Evolutionary conservation across 2,113 vertebrate genomes (phyloP), one percentile per base, ranked within the genome.

Genomic region (Melanerpes formicivorus): DNA sequence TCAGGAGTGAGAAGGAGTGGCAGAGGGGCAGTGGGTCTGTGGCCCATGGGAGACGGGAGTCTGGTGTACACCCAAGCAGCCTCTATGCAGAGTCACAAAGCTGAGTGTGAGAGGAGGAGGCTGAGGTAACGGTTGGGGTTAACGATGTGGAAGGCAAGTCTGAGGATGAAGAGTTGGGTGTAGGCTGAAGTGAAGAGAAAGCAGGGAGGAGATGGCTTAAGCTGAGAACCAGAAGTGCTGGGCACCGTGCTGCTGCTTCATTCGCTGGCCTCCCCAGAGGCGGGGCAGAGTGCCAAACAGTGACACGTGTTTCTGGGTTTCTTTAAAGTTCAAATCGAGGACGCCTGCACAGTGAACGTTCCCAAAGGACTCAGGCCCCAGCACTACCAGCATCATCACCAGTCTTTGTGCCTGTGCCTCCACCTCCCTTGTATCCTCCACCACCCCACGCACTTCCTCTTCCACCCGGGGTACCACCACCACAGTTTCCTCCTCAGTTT

Each of bases 401-500:
- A 29, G 97, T 98, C 75, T 98, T 97, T 93, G 97, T 98, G 73
- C 97, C 98, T 87, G 98, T 98, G 84, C 98, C 98, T 60, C 96
- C 98, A 87, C 98, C 95, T 96, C 98, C 97, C 91, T 94, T 98
- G 97, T 98, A 97, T 44, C 98, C 98, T 67, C 98, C 98, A 70
- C 98, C 98, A 34, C 98, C 98, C 65, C 98, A 98, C 23, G 97
- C 98, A 54, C 97, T 99, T 95, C 98, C 98, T 92, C 98, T 98
- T 84, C 98, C 98, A 37, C 97, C 98, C 72, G 98, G 98, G 71
- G 97, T 98, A 22, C 98, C 98, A 59, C 97, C 98, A 74, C 98
- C 97, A 93, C 93, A 98, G 93, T 99, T 98, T 88, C 98, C 98
- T 83, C 97, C 98, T 94, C 98, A 97, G 65, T 99, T 98, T 95